These are phyloP conservation scores for Nebria salina DNA, from an alignment of 2,888 invertebrate genomes.

Conservation along the genomic window DNA sequence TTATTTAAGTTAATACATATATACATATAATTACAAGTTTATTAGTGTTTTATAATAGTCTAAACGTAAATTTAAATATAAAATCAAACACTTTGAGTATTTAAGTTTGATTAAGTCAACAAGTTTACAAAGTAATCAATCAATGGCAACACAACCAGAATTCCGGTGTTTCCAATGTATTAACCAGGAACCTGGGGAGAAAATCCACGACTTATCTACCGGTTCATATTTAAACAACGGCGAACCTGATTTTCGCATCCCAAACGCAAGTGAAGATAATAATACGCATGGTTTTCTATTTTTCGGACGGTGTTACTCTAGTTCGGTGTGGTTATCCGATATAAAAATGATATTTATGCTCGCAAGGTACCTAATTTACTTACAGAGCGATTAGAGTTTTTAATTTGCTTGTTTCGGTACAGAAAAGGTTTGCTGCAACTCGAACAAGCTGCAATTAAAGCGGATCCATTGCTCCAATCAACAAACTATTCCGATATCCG, in stretches of 20 bases:
- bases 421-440: conserved; percentile 27
- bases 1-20: no score
- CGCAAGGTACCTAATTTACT: conserved; percentile 22
- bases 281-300: background rate
- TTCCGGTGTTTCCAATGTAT: conserved; percentile 37
- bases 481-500: conserved; percentile 31
- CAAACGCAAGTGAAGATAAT: background rate
- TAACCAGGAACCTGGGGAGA: conserved; percentile 20
- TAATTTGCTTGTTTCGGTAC: background rate
- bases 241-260: conserved; percentile 18
- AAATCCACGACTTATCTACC: background rate
- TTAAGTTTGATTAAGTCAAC: background rate
- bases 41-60: no score
- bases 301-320: conserved; percentile 20
- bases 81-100: no score
- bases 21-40: no score
- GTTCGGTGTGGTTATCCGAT: conserved; percentile 26
- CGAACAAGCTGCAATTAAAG: conserved; percentile 28
- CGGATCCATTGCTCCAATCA: conserved; percentile 11
- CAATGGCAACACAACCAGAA: conserved; percentile 17
- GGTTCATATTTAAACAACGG: conserved; percentile 19
- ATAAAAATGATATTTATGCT: conserved; percentile 12
- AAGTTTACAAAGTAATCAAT: background rate
- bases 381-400: background rate
- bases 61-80: no score